Conservation (phyloP, 1,140 invertebrate genomes). For the Leptonema lineaticorne region DNA sequence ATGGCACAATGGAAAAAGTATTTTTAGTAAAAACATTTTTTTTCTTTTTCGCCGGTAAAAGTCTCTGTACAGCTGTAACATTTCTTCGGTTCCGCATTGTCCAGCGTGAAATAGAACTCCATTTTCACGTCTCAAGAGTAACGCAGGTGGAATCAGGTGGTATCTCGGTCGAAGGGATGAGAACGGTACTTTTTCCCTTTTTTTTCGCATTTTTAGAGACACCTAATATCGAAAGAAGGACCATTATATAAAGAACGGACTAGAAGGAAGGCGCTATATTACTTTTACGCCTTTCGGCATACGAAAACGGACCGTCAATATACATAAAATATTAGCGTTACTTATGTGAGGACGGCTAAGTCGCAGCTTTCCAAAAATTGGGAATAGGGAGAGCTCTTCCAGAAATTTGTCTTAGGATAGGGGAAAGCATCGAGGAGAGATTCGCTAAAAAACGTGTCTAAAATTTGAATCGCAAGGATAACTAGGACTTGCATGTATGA, state of each 20-base stretch:
- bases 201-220: not conserved
- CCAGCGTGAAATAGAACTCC: conserved; percentile 3
- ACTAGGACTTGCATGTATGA: not conserved
- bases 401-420: not conserved
- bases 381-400: not conserved
- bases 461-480: not conserved
- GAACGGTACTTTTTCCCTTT: too few relatives aligned
- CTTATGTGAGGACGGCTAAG: conserved; percentile 5
- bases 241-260: too few relatives aligned
- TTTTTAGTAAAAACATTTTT: too few relatives aligned
- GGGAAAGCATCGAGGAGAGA: conserved; percentile 1
- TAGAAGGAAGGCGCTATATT: conserved; percentile 12
- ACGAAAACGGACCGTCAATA: conserved; percentile 14
- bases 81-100: not conserved
- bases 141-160: conserved; percentile 1
- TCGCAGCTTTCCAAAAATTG: not conserved
- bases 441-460: not conserved
- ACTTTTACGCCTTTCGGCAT: conserved; percentile 14
- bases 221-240: not conserved
- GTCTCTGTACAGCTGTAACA: too few relatives aligned
- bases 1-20: too few relatives aligned
- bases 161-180: not conserved
- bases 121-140: not conserved
- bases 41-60: too few relatives aligned
- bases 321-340: conserved; percentile 22